Percentiles rank a stretch among this genome's conserved stretches.
phyloP scores from a whole-genome alignment of 2,888 invertebrate genomes.

The Malthinus flaveolus region DNA sequence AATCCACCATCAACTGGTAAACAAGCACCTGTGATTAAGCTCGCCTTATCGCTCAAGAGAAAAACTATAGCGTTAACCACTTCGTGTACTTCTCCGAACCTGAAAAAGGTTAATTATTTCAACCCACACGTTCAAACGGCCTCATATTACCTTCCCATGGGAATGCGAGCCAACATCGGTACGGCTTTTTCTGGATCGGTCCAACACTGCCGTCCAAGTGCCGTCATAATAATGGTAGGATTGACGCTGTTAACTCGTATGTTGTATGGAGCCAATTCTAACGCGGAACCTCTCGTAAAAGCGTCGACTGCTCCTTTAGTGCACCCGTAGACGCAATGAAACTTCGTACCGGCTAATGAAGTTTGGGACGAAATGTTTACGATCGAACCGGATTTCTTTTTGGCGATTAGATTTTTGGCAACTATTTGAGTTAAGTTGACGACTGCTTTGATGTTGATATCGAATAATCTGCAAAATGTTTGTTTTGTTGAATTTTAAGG shows the following conservation, averaged over 20 bases:
- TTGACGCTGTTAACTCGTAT: slow-evolving; percentile 92
- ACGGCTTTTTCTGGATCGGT: slow-evolving; percentile 73
- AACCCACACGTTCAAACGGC: neutral
- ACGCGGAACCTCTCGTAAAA: slow-evolving; percentile 78
- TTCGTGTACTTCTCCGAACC: slow-evolving; percentile 77
- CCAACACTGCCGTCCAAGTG: slow-evolving; percentile 87
- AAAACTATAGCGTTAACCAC: slow-evolving; percentile 79
- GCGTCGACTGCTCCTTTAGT: slow-evolving; percentile 90
- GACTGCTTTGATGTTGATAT: slow-evolving; percentile 82
- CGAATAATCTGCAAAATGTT: slow-evolving; percentile 62
- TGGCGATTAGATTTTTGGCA: slow-evolving; percentile 70
- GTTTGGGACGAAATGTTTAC: slow-evolving; percentile 93
- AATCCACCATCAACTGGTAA: slow-evolving; percentile 83
- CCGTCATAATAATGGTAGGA: slow-evolving; percentile 93
- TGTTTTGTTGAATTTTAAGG: neutral
- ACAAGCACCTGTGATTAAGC: slow-evolving; percentile 78
- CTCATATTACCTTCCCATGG: slow-evolving; percentile 69
- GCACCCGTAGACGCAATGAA: slow-evolving; percentile 82
- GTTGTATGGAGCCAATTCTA: slow-evolving; percentile 80
- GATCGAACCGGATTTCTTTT: slow-evolving; percentile 74
- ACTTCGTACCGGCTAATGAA: slow-evolving; percentile 70
- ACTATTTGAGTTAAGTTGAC: slow-evolving; percentile 86
- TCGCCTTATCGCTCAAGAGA: slow-evolving; percentile 77
- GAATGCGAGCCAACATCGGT: slow-evolving; percentile 78
- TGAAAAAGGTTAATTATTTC: slow-evolving; percentile 15